phyloP scores from a whole-genome alignment of 2,113 vertebrate species.

The Psilopsiagon aurifrons region DNA sequence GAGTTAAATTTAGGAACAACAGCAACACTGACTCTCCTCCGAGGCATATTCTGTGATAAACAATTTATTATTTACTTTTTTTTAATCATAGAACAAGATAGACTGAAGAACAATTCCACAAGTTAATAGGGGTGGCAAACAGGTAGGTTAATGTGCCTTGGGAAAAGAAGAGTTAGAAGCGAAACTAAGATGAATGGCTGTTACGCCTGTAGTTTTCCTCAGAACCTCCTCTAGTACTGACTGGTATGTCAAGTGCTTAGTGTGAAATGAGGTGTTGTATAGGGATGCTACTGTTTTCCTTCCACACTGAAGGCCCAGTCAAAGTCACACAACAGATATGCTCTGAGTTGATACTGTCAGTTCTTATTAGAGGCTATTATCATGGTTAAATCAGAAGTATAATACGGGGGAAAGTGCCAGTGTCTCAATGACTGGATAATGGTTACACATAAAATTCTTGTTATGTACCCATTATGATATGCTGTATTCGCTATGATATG shows the following conservation, averaged over 20 bases:
- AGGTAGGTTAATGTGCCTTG: not conserved
- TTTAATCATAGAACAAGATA: not conserved
- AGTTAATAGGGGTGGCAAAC: not conserved
- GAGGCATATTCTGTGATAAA: conserved; percentile 86
- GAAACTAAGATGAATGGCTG: not conserved
- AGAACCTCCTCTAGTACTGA: not conserved
- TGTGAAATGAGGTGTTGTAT: not conserved
- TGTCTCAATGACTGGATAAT: not conserved
- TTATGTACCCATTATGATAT: not conserved
- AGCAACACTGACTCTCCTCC: conserved; percentile 95
- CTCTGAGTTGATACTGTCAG: not conserved
- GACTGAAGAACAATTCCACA: not conserved
- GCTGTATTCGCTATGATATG: not conserved
- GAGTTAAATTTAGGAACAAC: conserved; percentile 98
- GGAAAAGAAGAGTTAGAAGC: not conserved
- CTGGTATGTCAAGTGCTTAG: not conserved
- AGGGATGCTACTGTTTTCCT: not conserved
- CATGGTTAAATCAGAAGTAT: not conserved
- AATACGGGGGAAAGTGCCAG: not conserved
- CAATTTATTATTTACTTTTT: not conserved
- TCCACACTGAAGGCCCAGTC: not conserved
- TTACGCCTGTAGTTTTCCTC: not conserved
- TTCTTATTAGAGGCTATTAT: not conserved
- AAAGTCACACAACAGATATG: not conserved
- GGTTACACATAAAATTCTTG: not conserved